Conservation (phyloP, 2,888 invertebrate species). For the Mythimna impura region DNA sequence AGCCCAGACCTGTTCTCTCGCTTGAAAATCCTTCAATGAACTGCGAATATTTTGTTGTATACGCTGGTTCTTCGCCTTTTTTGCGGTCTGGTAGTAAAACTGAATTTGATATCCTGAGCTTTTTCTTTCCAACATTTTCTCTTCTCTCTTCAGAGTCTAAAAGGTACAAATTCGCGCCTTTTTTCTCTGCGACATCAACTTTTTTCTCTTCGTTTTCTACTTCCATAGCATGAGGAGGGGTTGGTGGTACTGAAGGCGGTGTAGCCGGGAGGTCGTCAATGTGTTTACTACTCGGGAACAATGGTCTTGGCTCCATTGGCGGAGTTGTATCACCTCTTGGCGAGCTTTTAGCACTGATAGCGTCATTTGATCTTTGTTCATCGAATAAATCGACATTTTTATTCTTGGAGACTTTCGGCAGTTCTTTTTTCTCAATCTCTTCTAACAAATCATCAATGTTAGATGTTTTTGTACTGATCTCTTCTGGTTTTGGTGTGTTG, state of each 20-base stretch:
- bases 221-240: constrained; percentile 60
- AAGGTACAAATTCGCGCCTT: constrained; percentile 82
- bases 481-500: constrained; percentile 73
- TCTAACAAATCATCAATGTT: constrained; percentile 83
- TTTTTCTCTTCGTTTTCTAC: constrained; percentile 68
- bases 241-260: constrained; percentile 61
- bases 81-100: constrained; percentile 82
- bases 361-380: constrained; percentile 66
- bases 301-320: constrained; percentile 70
- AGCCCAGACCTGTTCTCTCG: constrained; percentile 88
- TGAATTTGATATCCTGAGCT: constrained; percentile 85
- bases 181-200: constrained; percentile 75
- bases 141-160: constrained; percentile 73
- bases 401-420: constrained; percentile 77
- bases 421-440: constrained; percentile 85
- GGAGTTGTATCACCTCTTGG: constrained; percentile 72
- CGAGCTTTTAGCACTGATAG: constrained; percentile 70
- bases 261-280: constrained; percentile 72
- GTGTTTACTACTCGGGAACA: constrained; percentile 76
- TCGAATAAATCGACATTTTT: constrained; percentile 74
- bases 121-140: constrained; percentile 78
- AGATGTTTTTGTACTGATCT: constrained; percentile 63
- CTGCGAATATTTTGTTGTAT: constrained; percentile 87
- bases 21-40: constrained; percentile 84
- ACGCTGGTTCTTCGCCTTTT: constrained; percentile 76